phyloP scores from a whole-genome alignment of 1,140 invertebrate genomes.

The Ostrea edulis region DNA sequence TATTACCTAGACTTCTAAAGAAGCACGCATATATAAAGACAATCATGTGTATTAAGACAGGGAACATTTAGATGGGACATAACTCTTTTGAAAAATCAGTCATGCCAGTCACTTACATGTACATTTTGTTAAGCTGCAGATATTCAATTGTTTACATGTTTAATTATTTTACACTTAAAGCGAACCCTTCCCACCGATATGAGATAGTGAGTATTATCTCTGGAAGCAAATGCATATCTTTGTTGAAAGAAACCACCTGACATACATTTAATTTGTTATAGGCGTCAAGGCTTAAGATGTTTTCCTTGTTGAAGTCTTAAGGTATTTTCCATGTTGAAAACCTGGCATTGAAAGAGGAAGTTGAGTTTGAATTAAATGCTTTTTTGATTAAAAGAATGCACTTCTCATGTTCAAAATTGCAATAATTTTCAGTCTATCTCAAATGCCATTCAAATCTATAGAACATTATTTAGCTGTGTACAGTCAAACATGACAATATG shows the following conservation, averaged over 20 bases:
- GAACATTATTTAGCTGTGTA: not conserved
- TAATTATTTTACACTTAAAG: slow-evolving; percentile 3
- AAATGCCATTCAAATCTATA: slow-evolving; percentile 19
- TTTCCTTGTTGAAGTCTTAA: not conserved
- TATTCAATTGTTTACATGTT: slow-evolving; percentile 29
- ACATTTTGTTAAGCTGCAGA: not conserved
- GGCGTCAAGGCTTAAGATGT: slow-evolving; percentile 21
- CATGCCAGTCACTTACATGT: not conserved
- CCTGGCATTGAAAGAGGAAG: not conserved
- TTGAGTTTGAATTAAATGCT: not conserved
- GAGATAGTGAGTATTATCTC: not conserved
- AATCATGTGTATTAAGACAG: not conserved
- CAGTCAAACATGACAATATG: not conserved
- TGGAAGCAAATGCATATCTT: not conserved
- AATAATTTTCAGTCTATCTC: not conserved
- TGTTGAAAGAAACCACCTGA: slow-evolving; percentile 34
- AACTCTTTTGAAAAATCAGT: not conserved
- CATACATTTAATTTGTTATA: slow-evolving; percentile 36
- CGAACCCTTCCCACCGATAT: not conserved
- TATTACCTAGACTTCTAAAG: not conserved
- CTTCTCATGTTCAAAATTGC: not conserved
- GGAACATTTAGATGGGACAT: not conserved
- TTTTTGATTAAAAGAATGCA: not conserved
- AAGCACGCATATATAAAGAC: not conserved
- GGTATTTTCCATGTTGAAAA: not conserved